Base-by-base conservation (phyloP, 1,140 invertebrate species). In the Drosophila watanabei region DNA sequence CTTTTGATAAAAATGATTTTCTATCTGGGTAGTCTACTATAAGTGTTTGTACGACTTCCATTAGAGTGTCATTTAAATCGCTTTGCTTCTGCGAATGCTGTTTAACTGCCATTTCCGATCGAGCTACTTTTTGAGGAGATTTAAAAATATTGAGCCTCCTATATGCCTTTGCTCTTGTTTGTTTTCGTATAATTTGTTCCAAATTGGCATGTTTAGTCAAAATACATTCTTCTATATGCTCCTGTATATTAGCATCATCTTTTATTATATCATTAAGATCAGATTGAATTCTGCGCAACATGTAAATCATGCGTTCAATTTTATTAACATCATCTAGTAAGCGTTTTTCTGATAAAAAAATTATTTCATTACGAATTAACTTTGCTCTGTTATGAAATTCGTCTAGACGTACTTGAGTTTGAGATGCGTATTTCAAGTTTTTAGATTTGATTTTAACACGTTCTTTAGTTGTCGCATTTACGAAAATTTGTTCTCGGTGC, bases 401-500 rank as follows among this genome's bases (percentile, higher is more conserved):
- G 63, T 95, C 94, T 33, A 96, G 76, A 87, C 94, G 94, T 0
- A 89, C 24, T 37, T 82, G 70, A 8, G 46, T 48, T 41, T 90
- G 79, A 14, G 81, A 70, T 20, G 61, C 9, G 28, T 65, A 70
- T 39, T 80, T 92, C 71, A 52, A 79, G 75, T 63, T 94, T 85
- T 76, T 93, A 83, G 76, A 49, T 39, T 91, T 92, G 0, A 54
- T 82, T n/a, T 87, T 78, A 10, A 93, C 93, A 52, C 95, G 95
- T 60, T 96, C 94, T 57, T 94, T 94, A 2, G 94, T 94, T 39
- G 94, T 93, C 4, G 95, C 94, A 63, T 93, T 92, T 30, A 95
- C 94, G 52, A 96, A 93, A 54, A 97, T 96, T 56, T 94, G 93
- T 49, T 97, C 96, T 46, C 97, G 94, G 72, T 96, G 94, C 18